phyloP scores from a whole-genome alignment of 92 coral and sea anemone genomes.

The Palythoa heliodiscus region DNA sequence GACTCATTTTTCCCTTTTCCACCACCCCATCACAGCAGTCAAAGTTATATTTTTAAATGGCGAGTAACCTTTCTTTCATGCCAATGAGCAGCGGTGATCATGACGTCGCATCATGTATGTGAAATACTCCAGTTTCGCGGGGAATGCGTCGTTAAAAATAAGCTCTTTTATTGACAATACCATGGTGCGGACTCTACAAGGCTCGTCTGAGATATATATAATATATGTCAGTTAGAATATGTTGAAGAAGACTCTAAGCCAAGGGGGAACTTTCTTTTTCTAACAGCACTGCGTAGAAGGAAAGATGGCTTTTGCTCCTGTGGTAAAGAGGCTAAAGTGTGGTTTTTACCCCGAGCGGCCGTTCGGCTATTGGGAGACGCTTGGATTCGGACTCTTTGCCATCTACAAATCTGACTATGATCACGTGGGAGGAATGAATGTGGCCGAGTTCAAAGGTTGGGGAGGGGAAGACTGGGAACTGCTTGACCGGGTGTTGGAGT shows the following conservation, averaged over 20 bases:
- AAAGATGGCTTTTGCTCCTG: slow-evolving; percentile 96
- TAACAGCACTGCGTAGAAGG: slow-evolving; percentile 83
- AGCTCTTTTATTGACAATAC: too few relatives aligned
- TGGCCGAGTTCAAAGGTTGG: slow-evolving; percentile 72
- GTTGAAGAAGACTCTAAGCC: neutral
- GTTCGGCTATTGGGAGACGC: slow-evolving; percentile 90
- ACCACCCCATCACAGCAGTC: too few relatives aligned
- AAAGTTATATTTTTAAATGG: too few relatives aligned
- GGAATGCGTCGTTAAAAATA: too few relatives aligned
- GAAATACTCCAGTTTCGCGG: too few relatives aligned
- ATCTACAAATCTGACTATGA: slow-evolving; percentile 89
- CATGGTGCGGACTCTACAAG: too few relatives aligned
- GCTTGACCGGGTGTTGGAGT: slow-evolving; percentile 81
- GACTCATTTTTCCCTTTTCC: too few relatives aligned
- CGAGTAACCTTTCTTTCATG: too few relatives aligned
- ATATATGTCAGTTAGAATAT: neutral
- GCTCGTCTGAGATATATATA: too few relatives aligned
- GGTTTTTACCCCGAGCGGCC: slow-evolving; percentile 79
- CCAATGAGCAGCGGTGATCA: too few relatives aligned
- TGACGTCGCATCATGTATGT: too few relatives aligned
- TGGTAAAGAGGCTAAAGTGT: slow-evolving; percentile 84
- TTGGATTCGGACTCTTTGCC: slow-evolving; percentile 86
- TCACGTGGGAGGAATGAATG: slow-evolving; percentile 85
- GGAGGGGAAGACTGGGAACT: slow-evolving; percentile 98
- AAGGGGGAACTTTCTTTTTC: neutral